These are phyloP conservation scores for Platyscapa corneri DNA, from an alignment of 1,140 invertebrate species.

Conservation along the genomic window DNA sequence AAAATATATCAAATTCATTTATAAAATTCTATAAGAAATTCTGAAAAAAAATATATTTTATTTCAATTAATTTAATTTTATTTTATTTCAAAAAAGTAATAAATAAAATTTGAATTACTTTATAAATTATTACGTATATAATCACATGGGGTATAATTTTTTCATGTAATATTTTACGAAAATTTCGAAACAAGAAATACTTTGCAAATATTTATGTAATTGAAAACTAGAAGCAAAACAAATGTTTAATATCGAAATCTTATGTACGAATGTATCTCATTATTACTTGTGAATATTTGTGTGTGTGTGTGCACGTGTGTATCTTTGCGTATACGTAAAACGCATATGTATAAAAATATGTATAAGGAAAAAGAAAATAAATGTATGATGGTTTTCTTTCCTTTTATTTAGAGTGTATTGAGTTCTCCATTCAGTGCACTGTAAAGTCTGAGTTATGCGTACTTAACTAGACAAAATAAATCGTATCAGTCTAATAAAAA, in stretches of 20 bases:
- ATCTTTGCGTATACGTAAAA: conserved; percentile 55
- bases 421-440: conserved; percentile 35
- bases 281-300: conserved; percentile 57
- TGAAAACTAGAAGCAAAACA: conserved; percentile 11
- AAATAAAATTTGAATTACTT: neutral
- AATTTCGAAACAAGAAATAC: conserved; percentile 49
- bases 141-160: neutral
- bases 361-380: conserved; percentile 22
- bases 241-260: conserved; percentile 12
- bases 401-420: conserved; percentile 39
- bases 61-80: too few species aligned
- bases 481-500: conserved; percentile 53
- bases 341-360: conserved; percentile 49
- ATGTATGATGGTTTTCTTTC: conserved; percentile 51
- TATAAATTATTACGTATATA: neutral
- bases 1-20: neutral
- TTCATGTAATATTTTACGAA: neutral
- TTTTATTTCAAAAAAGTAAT: neutral
- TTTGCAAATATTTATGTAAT: conserved; percentile 52
- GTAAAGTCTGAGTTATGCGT: conserved; percentile 44
- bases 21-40: neutral
- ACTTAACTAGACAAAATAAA: conserved; percentile 45
- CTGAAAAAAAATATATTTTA: neutral
- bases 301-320: conserved; percentile 56
- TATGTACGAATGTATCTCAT: conserved; percentile 39